Evolutionary conservation across 2,888 invertebrate genomes (phyloP).

Genomic region (Stratiomys singularior): DNA sequence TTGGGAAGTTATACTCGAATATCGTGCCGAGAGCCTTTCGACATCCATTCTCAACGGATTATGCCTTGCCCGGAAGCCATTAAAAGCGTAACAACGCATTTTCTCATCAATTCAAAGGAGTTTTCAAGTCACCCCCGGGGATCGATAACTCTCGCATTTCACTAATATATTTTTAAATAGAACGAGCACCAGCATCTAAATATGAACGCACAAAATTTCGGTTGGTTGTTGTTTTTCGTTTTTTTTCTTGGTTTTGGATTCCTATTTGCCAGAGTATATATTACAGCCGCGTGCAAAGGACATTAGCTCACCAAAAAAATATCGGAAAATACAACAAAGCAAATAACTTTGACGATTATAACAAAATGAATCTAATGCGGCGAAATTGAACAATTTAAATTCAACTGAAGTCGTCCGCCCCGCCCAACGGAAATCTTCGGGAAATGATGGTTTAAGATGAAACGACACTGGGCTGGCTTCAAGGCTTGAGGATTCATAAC

Average conservation of each 20-base stretch:
- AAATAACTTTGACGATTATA: conserved; percentile 20
- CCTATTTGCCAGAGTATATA: too few species aligned
- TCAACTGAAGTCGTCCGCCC: not conserved
- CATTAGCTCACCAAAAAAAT: not conserved
- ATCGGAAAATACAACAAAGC: not conserved
- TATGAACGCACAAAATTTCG: not conserved
- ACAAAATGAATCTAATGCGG: conserved; percentile 40
- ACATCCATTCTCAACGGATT: not conserved
- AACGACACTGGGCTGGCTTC: not conserved
- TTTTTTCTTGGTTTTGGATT: too few species aligned
- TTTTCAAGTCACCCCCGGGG: conserved; percentile 14
- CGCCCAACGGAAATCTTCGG: not conserved
- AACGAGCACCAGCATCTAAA: not conserved
- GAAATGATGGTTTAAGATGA: conserved; percentile 3
- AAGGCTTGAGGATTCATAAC: not conserved
- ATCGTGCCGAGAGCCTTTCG: too few species aligned
- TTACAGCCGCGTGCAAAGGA: not conserved
- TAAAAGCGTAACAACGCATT: conserved; percentile 13
- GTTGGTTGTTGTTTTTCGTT: not conserved
- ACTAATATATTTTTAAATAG: conserved; percentile 6
- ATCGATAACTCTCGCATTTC: conserved; percentile 27
- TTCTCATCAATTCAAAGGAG: conserved; percentile 13
- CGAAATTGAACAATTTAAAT: conserved; percentile 42
- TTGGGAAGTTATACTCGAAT: not conserved
- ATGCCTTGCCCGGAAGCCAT: not conserved